Percentiles rank a stretch among this genome's conserved stretches.
phyloP scores from a whole-genome alignment of 2,888 invertebrate genomes.

The Andrena fulva region DNA sequence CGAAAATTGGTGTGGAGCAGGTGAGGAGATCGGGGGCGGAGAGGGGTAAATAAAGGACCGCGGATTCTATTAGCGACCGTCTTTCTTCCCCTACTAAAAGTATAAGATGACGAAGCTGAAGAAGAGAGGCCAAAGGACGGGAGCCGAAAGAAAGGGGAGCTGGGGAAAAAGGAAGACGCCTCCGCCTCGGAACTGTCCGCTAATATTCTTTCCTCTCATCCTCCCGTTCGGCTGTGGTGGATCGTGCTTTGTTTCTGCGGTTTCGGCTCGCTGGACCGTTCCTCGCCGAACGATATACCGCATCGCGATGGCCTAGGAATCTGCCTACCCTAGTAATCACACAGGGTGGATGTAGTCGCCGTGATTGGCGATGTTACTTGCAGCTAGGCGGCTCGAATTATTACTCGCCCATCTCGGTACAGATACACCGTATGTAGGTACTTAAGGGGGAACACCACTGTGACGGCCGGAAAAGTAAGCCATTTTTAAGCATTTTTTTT shows the following conservation, averaged over 20 bases:
- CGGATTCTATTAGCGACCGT: slow-evolving; percentile 79
- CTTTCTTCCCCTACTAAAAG: slow-evolving; percentile 56
- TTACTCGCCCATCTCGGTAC: no score
- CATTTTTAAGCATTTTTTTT: no score
- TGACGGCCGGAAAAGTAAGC: no score
- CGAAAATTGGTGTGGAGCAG: slow-evolving; percentile 74
- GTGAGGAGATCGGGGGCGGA: slow-evolving; percentile 70
- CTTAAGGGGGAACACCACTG: no score
- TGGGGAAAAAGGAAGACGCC: slow-evolving; percentile 58
- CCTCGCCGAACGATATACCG: slow-evolving; percentile 61
- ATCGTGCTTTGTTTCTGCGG: slow-evolving; percentile 78
- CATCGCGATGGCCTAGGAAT: slow-evolving; percentile 21
- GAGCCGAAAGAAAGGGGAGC: slow-evolving; percentile 26
- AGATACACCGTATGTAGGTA: no score
- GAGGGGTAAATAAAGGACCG: slow-evolving; percentile 78
- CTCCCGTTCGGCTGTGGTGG: slow-evolving; percentile 47
- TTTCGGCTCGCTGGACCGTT: slow-evolving; percentile 65
- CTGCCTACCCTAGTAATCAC: slow-evolving; percentile 44
- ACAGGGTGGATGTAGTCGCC: slow-evolving; percentile 6
- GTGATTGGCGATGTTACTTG: neutral
- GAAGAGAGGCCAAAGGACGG: slow-evolving; percentile 30
- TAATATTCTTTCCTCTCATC: slow-evolving; percentile 74
- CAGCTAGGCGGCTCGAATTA: neutral
- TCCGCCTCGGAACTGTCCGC: slow-evolving; percentile 68
- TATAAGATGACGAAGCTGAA: slow-evolving; percentile 59